Evolutionary conservation across 2,797 vertebrate genomes (phyloP).

Genomic region (Chaunax sp.): DNA sequence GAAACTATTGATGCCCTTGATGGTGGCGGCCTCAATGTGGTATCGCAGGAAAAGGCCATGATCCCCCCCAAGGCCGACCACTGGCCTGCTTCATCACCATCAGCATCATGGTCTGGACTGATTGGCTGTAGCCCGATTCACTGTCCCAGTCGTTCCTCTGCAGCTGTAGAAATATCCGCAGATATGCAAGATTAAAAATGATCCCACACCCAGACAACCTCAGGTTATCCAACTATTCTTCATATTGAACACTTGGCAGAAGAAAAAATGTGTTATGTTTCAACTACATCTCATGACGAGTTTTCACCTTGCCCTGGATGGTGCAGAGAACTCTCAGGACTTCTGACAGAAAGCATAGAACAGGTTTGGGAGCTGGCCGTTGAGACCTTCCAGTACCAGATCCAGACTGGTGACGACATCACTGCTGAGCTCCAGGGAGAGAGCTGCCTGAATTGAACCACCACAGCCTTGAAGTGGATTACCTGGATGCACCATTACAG

Average conservation of each 20-base stretch:
- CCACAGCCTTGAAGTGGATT: conserved; percentile 89
- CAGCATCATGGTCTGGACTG: conserved; percentile 91
- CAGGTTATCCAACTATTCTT: no score
- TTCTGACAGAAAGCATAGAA: no score
- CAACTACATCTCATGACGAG: no score
- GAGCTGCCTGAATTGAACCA: conserved; percentile 92
- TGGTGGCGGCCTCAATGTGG: conserved; percentile 90
- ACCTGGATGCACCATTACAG: conserved; percentile 70
- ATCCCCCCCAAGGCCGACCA: conserved; percentile 88
- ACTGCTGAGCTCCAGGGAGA: conserved; percentile 92
- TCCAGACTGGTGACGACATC: conserved; percentile 93
- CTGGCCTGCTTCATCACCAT: conserved; percentile 96
- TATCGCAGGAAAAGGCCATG: conserved; percentile 95
- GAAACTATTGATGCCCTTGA: conserved; percentile 94
- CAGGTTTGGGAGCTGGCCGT: no score
- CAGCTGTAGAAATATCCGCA: conserved; percentile 76
- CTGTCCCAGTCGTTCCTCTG: conserved; percentile 91
- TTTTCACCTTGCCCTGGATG: no score
- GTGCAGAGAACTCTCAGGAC: no score
- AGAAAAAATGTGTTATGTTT: no score
- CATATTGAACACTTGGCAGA: no score
- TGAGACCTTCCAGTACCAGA: no score
- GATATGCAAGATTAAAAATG: neutral
- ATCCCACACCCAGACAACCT: no score
- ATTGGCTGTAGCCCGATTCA: conserved; percentile 85